Evolutionary conservation across 2,888 invertebrate genomes (phyloP).

Genomic region (Endotricha flammealis): DNA sequence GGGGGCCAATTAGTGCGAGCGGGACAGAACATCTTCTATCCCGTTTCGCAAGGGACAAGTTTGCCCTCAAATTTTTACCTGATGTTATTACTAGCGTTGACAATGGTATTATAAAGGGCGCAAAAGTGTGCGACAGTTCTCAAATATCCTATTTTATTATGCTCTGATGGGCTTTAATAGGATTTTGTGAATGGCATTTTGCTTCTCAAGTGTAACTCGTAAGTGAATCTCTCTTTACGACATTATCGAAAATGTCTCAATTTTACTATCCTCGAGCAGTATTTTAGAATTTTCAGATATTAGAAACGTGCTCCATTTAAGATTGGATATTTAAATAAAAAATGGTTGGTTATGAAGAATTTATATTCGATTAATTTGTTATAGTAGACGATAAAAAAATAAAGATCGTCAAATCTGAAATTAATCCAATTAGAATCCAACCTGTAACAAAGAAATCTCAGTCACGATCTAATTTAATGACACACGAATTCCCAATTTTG

Average conservation of each 20-base stretch:
- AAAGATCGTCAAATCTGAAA: no score
- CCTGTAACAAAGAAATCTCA: slow-evolving; percentile 25
- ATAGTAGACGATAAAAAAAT: no score
- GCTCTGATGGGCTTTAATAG: slow-evolving; percentile 34
- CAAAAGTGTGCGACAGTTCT: slow-evolving; percentile 48
- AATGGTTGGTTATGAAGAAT: no score
- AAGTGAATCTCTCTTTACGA: not conserved
- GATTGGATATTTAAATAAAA: no score
- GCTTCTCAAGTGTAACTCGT: slow-evolving; percentile 11
- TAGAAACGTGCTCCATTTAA: no score
- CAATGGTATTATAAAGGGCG: slow-evolving; percentile 61
- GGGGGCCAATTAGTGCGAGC: slow-evolving; percentile 61
- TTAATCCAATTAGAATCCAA: not conserved
- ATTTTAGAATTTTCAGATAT: no score
- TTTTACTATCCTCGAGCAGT: no score
- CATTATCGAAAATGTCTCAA: not conserved
- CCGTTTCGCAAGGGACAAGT: slow-evolving; percentile 50
- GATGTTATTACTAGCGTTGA: slow-evolving; percentile 65
- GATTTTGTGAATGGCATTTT: slow-evolving; percentile 29
- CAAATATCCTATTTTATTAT: slow-evolving; percentile 46
- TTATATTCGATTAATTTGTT: no score
- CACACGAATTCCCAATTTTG: slow-evolving; percentile 47
- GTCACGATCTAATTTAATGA: slow-evolving; percentile 34
- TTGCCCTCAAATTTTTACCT: slow-evolving; percentile 69
- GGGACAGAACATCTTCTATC: slow-evolving; percentile 50